phyloP scores from a whole-genome alignment of 2,888 invertebrate species.

The Phania funesta region DNA sequence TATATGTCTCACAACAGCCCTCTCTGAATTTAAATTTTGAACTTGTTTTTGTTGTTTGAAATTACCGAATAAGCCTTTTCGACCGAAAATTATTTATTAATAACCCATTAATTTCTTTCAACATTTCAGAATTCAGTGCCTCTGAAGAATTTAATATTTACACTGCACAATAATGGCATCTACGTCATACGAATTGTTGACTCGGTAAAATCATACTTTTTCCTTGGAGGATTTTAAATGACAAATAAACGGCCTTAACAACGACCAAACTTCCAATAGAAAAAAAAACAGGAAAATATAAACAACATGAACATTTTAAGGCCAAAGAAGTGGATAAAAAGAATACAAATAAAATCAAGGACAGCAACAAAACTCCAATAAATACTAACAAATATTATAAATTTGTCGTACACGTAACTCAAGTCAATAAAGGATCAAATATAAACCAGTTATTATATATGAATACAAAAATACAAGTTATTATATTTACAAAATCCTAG shows the following conservation, averaged over 20 bases:
- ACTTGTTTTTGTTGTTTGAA: too few species aligned
- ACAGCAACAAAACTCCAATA: not conserved
- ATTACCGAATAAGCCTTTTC: too few species aligned
- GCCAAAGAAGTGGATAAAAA: conserved; percentile 3
- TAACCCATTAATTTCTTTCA: not conserved
- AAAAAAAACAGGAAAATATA: not conserved
- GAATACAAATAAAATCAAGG: not conserved
- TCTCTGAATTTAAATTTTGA: too few species aligned
- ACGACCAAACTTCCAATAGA: not conserved
- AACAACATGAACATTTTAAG: conserved; percentile 29
- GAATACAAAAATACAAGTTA: conserved; percentile 16
- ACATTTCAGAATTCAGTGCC: conserved; percentile 75
- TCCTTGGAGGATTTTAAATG: conserved; percentile 75
- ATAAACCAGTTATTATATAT: conserved; percentile 22
- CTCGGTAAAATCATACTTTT: conserved; percentile 78
- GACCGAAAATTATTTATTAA: not conserved
- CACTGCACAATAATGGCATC: conserved; percentile 77
- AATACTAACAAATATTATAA: conserved; percentile 39
- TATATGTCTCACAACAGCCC: too few species aligned
- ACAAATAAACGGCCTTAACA: conserved; percentile 43
- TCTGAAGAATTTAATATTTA: conserved; percentile 75
- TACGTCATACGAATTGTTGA: conserved; percentile 77
- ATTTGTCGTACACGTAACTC: conserved; percentile 48
- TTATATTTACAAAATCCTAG: not conserved
- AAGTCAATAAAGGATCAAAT: conserved; percentile 61